Conservation (phyloP, 1,140 invertebrate species). For the Hylyphantes graminicola region DNA sequence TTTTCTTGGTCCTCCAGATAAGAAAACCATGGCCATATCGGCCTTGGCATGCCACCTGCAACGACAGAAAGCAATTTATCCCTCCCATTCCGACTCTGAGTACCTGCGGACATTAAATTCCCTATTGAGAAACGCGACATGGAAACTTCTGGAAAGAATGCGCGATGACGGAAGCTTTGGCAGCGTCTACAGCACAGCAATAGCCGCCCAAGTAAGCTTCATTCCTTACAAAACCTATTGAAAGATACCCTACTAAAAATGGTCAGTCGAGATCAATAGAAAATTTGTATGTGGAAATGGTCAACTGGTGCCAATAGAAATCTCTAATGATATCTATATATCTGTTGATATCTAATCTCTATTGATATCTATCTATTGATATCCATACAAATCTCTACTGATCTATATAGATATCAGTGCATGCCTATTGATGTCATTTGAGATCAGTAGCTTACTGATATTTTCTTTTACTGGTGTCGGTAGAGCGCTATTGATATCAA, state of each 20-base stretch:
- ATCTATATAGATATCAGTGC: too few relatives aligned
- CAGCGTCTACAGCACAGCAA: constrained; percentile 22
- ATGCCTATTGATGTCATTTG: too few relatives aligned
- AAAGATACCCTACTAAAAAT: not conserved
- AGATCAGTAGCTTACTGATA: too few relatives aligned
- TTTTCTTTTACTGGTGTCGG: too few relatives aligned
- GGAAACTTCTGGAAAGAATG: not conserved
- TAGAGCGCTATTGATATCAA: too few relatives aligned
- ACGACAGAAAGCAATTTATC: not conserved
- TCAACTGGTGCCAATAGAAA: too few relatives aligned
- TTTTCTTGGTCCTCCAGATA: not conserved
- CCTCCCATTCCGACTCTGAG: not conserved
- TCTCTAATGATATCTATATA: too few relatives aligned
- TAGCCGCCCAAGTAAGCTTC: constrained; percentile 18
- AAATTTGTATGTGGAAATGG: too few relatives aligned
- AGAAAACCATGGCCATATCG: not conserved
- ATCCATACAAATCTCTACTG: too few relatives aligned
- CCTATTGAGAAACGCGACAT: not conserved
- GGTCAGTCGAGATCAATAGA: not conserved
- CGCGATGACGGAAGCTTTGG: constrained; percentile 21
- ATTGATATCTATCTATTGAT: too few relatives aligned
- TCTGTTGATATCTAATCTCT: too few relatives aligned
- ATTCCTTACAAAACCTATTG: not conserved
- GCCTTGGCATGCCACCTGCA: constrained; percentile 31
- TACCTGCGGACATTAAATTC: not conserved